Conservation (phyloP, 2,797 vertebrate species). For the Sphaeramia orbicularis region DNA sequence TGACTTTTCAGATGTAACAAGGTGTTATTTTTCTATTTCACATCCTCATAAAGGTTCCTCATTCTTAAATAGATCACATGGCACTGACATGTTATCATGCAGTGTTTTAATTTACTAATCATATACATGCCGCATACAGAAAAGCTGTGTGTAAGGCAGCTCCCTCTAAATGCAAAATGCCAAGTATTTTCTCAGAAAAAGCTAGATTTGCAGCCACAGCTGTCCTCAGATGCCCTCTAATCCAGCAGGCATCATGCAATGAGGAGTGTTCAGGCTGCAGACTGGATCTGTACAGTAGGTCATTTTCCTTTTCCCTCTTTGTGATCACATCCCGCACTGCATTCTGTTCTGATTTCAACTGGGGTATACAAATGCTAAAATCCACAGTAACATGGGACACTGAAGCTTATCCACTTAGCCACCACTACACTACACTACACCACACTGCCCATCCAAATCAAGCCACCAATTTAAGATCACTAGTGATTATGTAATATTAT, state of each 20-base stretch:
- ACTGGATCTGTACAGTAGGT: conserved; percentile 10
- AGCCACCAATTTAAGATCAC: conserved; percentile 53
- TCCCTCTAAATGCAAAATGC: conserved; percentile 1
- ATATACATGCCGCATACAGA: neutral
- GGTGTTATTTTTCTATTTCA: too few relatives aligned
- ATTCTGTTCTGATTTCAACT: neutral
- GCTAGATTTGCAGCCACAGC: conserved; percentile 21
- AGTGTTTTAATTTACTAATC: too few relatives aligned
- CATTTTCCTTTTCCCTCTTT: conserved; percentile 2
- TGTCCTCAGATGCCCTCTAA: conserved; percentile 75
- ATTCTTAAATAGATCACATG: too few relatives aligned
- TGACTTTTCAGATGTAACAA: too few relatives aligned
- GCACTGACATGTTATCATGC: too few relatives aligned
- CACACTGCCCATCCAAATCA: conserved; percentile 50
- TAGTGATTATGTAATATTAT: conserved; percentile 76
- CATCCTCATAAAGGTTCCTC: too few relatives aligned
- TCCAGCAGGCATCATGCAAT: conserved; percentile 42
- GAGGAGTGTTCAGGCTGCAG: conserved; percentile 25
- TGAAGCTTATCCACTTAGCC: conserved; percentile 43
- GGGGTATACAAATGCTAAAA: conserved; percentile 13
- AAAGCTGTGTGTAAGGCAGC: neutral
- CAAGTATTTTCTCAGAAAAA: conserved; percentile 43
- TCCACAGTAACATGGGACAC: conserved; percentile 28
- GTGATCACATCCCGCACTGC: neutral
- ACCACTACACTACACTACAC: conserved; percentile 2